Percentiles rank a stretch among this genome's conserved stretches.
Evolutionary conservation across 2,113 vertebrate species (phyloP).

Genomic region (Sakesphorus luctuosus): DNA sequence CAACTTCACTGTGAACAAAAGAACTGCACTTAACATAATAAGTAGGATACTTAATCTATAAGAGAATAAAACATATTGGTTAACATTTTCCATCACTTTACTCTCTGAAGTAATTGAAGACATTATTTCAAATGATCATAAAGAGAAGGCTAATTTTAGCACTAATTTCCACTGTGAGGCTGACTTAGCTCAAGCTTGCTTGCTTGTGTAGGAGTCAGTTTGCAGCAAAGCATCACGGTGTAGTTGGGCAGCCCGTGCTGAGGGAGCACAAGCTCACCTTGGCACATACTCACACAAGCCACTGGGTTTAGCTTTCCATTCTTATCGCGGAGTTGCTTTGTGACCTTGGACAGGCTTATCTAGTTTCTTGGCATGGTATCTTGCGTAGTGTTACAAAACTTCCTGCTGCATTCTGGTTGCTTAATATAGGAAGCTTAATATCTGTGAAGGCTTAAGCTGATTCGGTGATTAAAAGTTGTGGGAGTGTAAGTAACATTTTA

Average conservation of each 20-base stretch:
- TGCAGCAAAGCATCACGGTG: rapidly evolving
- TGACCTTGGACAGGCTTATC: neutral
- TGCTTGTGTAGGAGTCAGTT: rapidly evolving
- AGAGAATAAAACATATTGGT: neutral
- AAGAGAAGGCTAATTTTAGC: neutral
- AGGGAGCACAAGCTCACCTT: neutral
- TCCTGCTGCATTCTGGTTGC: neutral
- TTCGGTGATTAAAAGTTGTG: neutral
- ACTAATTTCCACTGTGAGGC: neutral
- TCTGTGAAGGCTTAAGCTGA: neutral
- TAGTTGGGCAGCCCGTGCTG: rapidly evolving
- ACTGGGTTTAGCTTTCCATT: neutral
- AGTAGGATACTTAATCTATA: neutral
- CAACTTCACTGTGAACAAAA: neutral
- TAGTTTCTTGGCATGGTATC: neutral
- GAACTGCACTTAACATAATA: neutral
- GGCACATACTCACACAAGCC: rapidly evolving
- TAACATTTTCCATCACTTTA: neutral
- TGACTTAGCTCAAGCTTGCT: neutral
- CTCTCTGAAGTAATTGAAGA: neutral
- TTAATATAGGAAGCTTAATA: neutral
- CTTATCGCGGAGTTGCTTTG: neutral
- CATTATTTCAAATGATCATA: neutral
- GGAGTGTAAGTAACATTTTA: neutral
- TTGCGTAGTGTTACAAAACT: neutral